Conservation (phyloP, 1,140 invertebrate species). For the Caerostris darwini region DNA sequence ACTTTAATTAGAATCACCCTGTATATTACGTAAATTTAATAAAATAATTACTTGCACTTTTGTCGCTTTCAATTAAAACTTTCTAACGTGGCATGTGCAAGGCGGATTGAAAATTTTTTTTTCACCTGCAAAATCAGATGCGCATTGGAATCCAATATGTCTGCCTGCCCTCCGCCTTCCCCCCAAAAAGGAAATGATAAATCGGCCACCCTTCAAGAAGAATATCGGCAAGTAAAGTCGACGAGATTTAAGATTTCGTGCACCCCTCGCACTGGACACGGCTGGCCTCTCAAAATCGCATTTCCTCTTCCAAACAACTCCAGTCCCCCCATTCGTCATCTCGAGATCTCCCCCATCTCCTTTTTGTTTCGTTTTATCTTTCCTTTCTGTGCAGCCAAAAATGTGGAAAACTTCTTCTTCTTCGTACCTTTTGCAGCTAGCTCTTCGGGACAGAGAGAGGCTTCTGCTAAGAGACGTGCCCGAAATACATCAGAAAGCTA, state of each 20-base stretch:
- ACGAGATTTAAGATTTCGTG: slow-evolving; percentile 54
- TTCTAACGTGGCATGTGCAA: too few relatives aligned
- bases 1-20: too few relatives aligned
- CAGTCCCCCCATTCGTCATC: slow-evolving; percentile 57
- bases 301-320: slow-evolving; percentile 46
- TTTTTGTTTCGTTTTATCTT: not conserved
- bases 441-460: slow-evolving; percentile 31
- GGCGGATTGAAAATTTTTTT: not conserved
- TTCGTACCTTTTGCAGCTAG: slow-evolving; percentile 10
- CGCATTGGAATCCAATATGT: not conserved
- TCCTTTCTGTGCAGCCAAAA: not conserved
- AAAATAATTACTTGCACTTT: too few relatives aligned
- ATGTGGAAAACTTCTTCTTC: slow-evolving; percentile 8
- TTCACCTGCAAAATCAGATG: not conserved
- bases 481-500: slow-evolving; percentile 66
- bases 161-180: not conserved
- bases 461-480: slow-evolving; percentile 56
- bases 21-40: too few relatives aligned
- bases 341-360: not conserved
- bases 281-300: slow-evolving; percentile 51
- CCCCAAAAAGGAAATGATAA: slow-evolving; percentile 43
- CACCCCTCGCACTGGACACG: not conserved
- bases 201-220: slow-evolving; percentile 35
- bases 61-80: too few relatives aligned
- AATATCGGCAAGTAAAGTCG: slow-evolving; percentile 68